Evolutionary conservation across 1,140 invertebrate genomes (phyloP).

Genomic region (Lutraria rhynchaena): DNA sequence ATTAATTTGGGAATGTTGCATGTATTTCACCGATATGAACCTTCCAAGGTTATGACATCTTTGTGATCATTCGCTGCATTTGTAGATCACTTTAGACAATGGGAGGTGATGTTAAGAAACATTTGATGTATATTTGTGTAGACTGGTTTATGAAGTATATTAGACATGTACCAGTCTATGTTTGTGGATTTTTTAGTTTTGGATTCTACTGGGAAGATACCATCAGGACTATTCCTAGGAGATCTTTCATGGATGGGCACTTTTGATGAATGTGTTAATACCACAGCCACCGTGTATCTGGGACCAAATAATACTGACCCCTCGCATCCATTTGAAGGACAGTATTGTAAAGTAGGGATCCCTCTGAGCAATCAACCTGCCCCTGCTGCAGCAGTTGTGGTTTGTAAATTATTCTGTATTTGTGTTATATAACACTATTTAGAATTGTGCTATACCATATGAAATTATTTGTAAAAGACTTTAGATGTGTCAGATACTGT

Average conservation of each 20-base stretch:
- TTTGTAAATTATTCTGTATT: background rate
- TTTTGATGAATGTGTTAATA: slow-evolving; percentile 45
- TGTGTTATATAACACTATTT: too few species aligned
- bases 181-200: slow-evolving; percentile 12
- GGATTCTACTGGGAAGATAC: slow-evolving; percentile 25
- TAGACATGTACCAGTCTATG: too few species aligned
- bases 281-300: slow-evolving; percentile 15
- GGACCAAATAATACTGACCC: slow-evolving; percentile 7
- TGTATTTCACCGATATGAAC: too few species aligned
- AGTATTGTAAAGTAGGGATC: slow-evolving; percentile 34
- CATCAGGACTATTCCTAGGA: slow-evolving; percentile 4
- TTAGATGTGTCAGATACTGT: background rate
- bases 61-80: too few species aligned
- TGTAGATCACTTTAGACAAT: too few species aligned
- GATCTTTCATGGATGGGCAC: slow-evolving; percentile 21
- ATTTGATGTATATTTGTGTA: too few species aligned
- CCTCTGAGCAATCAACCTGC: background rate
- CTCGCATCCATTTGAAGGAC: slow-evolving; percentile 27
- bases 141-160: too few species aligned
- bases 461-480: too few species aligned
- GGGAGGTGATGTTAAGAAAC: too few species aligned
- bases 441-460: too few species aligned
- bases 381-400: slow-evolving; percentile 15
- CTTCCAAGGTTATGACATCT: too few species aligned
- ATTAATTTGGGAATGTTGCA: too few species aligned